Conservation (phyloP, 2,113 vertebrate genomes). For the Blennius ocellaris region DNA sequence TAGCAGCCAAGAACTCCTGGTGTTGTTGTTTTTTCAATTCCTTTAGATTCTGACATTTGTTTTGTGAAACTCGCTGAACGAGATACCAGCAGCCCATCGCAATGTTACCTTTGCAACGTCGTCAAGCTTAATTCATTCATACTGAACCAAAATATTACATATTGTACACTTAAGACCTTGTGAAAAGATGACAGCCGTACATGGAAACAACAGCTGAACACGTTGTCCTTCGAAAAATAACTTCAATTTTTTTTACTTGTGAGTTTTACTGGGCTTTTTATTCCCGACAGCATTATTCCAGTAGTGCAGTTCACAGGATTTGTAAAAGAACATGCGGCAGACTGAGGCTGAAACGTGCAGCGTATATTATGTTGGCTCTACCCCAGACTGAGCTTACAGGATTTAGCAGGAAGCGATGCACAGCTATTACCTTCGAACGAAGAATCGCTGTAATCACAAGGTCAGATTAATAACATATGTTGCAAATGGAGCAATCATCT, state of each 20-base stretch:
- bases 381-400: constrained; percentile 16
- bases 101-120: too few species aligned
- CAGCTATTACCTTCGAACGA: constrained; percentile 3
- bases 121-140: too few species aligned
- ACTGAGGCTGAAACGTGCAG: constrained; percentile 33
- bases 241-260: constrained; percentile 7
- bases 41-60: too few species aligned
- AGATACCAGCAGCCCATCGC: too few species aligned
- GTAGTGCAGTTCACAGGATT: constrained; percentile 32
- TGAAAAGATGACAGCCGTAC: not conserved
- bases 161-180: not conserved
- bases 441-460: constrained; percentile 25
- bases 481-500: too few species aligned
- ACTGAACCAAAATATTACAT: too few species aligned
- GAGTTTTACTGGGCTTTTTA: constrained; percentile 14
- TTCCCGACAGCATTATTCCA: constrained; percentile 27
- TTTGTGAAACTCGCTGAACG: too few species aligned
- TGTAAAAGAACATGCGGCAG: constrained; percentile 36
- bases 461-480: constrained; percentile 20
- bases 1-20: too few species aligned
- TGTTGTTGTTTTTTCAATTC: too few species aligned
- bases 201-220: not conserved
- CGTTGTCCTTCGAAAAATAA: not conserved
- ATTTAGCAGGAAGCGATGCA: constrained; percentile 4
- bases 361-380: not conserved